These are phyloP conservation scores for Hippopotamyrus pictus DNA, from an alignment of 2,797 vertebrate species.

Conservation along the genomic window DNA sequence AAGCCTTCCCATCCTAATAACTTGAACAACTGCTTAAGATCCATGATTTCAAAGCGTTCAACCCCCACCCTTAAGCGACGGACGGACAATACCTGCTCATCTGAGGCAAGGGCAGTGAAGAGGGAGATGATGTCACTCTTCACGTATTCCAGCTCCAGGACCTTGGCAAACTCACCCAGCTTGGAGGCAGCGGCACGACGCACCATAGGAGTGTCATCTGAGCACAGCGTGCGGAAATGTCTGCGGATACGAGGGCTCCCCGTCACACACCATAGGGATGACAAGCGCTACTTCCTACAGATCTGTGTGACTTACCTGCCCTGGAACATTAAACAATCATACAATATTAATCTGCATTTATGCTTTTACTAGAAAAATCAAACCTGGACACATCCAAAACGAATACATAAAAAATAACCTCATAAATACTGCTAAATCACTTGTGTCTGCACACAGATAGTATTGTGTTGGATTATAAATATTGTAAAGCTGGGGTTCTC, in stretches of 20 bases:
- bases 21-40: background rate
- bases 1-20: background rate
- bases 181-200: slow-evolving; percentile 78
- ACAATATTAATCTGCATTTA: background rate
- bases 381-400: background rate
- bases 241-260: slow-evolving; percentile 39
- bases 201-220: slow-evolving; percentile 79
- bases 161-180: slow-evolving; percentile 77
- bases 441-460: background rate
- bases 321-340: background rate
- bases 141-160: slow-evolving; percentile 75
- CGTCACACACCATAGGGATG: background rate
- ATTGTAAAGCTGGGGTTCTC: background rate
- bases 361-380: background rate
- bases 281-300: background rate
- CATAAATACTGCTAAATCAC: background rate
- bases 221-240: slow-evolving; percentile 78
- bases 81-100: slow-evolving; percentile 66
- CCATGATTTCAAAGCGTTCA: background rate
- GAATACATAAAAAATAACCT: background rate
- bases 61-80: background rate
- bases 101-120: slow-evolving; percentile 76
- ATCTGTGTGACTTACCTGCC: background rate
- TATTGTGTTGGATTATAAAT: background rate
- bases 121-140: slow-evolving; percentile 80